Evolutionary conservation across 1,140 invertebrate species (phyloP).

Genomic region (Bombus fervidus): DNA sequence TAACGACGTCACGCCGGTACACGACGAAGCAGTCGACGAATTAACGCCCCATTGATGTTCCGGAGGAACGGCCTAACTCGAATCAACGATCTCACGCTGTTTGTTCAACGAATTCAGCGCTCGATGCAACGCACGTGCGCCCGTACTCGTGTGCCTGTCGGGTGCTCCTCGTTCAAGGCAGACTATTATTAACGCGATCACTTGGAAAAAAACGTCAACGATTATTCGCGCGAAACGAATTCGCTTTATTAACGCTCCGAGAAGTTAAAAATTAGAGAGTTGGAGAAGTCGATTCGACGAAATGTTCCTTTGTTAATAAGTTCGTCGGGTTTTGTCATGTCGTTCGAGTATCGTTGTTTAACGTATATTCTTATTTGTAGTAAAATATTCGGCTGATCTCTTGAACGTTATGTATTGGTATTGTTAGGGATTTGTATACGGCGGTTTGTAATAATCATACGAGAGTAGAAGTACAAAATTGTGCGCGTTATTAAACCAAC

Average conservation of each 20-base stretch:
- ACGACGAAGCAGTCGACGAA: slow-evolving; percentile 55
- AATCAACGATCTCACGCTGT: slow-evolving; percentile 54
- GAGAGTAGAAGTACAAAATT: neutral
- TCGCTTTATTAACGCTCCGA: neutral
- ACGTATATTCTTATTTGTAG: too few species aligned
- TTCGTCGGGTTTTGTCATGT: neutral
- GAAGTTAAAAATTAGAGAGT: too few species aligned
- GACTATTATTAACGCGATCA: neutral
- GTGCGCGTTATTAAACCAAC: neutral
- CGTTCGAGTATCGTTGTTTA: neutral
- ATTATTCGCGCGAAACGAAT: neutral
- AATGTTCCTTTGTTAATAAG: neutral
- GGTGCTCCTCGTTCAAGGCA: neutral
- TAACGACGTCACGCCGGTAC: slow-evolving; percentile 61
- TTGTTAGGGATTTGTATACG: neutral
- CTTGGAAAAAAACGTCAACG: neutral
- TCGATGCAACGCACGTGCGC: slow-evolving; percentile 25
- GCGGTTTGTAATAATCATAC: neutral
- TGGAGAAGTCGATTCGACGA: too few species aligned
- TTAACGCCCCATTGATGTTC: slow-evolving; percentile 68
- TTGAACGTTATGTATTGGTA: too few species aligned
- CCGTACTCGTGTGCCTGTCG: slow-evolving; percentile 1
- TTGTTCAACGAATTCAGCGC: slow-evolving; percentile 39
- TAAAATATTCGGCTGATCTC: too few species aligned
- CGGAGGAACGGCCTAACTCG: slow-evolving; percentile 54